Percentiles rank a stretch among this genome's conserved stretches.
Evolutionary conservation across 2,888 invertebrate genomes (phyloP).

Genomic region (Psococerastis gibbosa): DNA sequence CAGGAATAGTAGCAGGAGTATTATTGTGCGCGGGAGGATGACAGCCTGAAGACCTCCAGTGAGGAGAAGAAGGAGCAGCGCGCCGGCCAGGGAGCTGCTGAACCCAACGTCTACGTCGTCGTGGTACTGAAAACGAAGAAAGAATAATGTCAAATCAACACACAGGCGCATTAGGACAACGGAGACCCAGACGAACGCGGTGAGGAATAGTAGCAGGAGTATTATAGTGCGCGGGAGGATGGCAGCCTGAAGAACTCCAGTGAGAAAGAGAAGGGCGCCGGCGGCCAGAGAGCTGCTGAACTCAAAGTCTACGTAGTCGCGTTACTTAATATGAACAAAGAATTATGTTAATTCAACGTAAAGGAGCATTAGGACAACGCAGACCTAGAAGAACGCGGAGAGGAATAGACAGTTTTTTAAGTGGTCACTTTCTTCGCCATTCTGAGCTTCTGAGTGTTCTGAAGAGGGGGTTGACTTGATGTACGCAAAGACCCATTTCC

Average conservation of each 20-base stretch:
- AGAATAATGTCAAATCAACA: no score
- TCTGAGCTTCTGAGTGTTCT: no score
- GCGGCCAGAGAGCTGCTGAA: slow-evolving; percentile 69
- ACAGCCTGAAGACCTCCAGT: slow-evolving; percentile 59
- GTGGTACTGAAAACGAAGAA: slow-evolving; percentile 68
- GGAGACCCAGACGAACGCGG: slow-evolving; percentile 80
- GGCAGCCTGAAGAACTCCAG: slow-evolving; percentile 58
- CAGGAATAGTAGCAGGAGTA: slow-evolving; percentile 65
- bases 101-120: slow-evolving; percentile 72
- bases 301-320: slow-evolving; percentile 65
- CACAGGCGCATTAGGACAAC: slow-evolving; percentile 69
- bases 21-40: slow-evolving; percentile 66
- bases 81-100: slow-evolving; percentile 61
- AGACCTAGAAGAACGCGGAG: slow-evolving; percentile 78
- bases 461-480: no score
- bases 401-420: no score
- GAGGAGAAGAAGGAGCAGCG: slow-evolving; percentile 52
- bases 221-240: slow-evolving; percentile 72
- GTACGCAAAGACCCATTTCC: no score
- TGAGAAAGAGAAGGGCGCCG: slow-evolving; percentile 52
- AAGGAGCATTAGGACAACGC: slow-evolving; percentile 68
- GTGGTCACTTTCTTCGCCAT: no score
- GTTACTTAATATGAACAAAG: slow-evolving; percentile 69
- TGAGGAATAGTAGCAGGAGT: slow-evolving; percentile 63
- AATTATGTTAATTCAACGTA: no score